phyloP scores from a whole-genome alignment of 1,140 invertebrate genomes.

The Cepaea nemoralis region DNA sequence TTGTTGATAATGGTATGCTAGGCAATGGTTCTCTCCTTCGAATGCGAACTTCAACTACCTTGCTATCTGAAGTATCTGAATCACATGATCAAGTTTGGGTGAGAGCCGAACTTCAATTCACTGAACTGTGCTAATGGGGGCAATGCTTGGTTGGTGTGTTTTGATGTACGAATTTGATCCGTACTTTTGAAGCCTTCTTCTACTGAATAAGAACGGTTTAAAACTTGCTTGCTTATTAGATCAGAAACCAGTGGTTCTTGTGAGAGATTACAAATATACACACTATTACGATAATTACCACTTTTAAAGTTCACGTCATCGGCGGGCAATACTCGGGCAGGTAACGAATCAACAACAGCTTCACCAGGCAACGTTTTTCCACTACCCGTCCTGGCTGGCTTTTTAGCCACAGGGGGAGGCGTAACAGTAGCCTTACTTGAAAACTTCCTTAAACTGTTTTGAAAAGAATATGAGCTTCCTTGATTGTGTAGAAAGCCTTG shows the following conservation, averaged over 20 bases:
- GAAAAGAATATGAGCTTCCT: not conserved
- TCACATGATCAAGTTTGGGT: not conserved
- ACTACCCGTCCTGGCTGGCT: not conserved
- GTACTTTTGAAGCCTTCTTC: not conserved
- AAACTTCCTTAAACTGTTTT: not conserved
- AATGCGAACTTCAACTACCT: too few relatives aligned
- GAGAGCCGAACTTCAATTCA: not conserved
- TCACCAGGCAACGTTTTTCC: not conserved
- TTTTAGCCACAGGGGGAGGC: constrained; percentile 25
- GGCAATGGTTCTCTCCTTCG: too few relatives aligned
- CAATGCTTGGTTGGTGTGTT: not conserved
- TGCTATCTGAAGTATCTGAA: too few relatives aligned
- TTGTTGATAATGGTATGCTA: too few relatives aligned
- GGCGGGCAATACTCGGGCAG: too few relatives aligned
- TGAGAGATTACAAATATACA: not conserved
- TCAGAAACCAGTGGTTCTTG: too few relatives aligned
- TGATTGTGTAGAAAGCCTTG: not conserved
- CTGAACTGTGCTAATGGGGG: too few relatives aligned
- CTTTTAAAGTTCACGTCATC: too few relatives aligned
- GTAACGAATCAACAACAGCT: too few relatives aligned
- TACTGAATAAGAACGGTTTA: not conserved
- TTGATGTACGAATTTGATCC: not conserved
- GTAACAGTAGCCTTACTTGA: not conserved
- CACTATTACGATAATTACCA: too few relatives aligned
- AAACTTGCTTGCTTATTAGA: not conserved